Conservation (phyloP, 1,140 invertebrate species). For the Maniola jurtina region DNA sequence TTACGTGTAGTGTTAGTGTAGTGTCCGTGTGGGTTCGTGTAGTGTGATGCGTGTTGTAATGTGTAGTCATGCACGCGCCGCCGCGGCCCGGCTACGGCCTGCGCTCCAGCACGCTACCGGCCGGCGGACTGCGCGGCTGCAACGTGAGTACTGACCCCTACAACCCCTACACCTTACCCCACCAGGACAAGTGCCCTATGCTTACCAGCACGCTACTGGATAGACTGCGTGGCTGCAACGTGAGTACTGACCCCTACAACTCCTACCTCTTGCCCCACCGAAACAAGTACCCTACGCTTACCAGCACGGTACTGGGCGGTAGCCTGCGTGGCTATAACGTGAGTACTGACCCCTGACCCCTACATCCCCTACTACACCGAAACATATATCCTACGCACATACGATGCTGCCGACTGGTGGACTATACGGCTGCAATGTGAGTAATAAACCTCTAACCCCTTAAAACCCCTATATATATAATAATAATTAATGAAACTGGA, state of each 20-base stretch:
- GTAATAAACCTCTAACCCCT: no score
- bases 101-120: constrained; percentile 86
- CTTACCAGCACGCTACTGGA: constrained; percentile 85
- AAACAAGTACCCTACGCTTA: no score
- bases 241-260: constrained; percentile 41
- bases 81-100: constrained; percentile 88
- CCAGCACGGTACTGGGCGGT: constrained; percentile 85
- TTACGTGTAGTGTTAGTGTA: neutral
- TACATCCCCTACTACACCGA: neutral
- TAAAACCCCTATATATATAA: no score
- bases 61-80: constrained; percentile 68
- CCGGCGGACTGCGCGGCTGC: constrained; percentile 61
- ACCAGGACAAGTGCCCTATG: no score
- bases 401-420: no score
- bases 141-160: constrained; percentile 46
- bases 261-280: neutral
- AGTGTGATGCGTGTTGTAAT: constrained; percentile 33
- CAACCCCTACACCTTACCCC: neutral
- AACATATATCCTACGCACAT: no score
- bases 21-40: constrained; percentile 23
- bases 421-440: no score
- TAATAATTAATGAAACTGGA: no score
- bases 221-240: constrained; percentile 49
- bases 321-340: constrained; percentile 52
- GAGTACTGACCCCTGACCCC: constrained; percentile 43